Percentiles rank a stretch among this genome's conserved stretches.
Evolutionary conservation across 2,888 invertebrate species (phyloP).

Genomic region (Ennomos erosarius): DNA sequence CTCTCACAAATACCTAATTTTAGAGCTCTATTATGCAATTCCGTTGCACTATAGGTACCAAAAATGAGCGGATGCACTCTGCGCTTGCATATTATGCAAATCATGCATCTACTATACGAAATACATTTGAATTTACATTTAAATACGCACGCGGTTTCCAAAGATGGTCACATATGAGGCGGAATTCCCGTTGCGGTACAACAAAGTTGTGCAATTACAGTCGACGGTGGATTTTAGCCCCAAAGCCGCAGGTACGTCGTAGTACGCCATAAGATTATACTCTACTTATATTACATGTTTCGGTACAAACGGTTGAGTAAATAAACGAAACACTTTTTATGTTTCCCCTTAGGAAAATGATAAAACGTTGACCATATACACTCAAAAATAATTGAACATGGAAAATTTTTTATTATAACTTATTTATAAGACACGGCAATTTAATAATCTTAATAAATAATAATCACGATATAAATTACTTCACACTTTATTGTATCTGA

Average conservation of each 20-base stretch:
- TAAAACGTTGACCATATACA: too few relatives aligned
- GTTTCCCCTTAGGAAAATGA: too few relatives aligned
- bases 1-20: too few relatives aligned
- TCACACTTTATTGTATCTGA: too few relatives aligned
- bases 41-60: slow-evolving; percentile 21
- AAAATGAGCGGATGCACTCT: slow-evolving; percentile 38
- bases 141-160: slow-evolving; percentile 46
- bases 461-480: too few relatives aligned
- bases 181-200: slow-evolving; percentile 45
- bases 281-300: slow-evolving; percentile 3
- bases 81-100: slow-evolving; percentile 38
- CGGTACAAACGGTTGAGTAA: slow-evolving; percentile 2
- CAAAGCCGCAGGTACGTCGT: slow-evolving; percentile 48
- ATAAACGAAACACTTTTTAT: slow-evolving; percentile 1
- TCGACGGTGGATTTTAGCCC: slow-evolving; percentile 50
- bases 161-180: slow-evolving; percentile 46
- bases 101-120: slow-evolving; percentile 37
- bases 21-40: slow-evolving; percentile 12
- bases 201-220: slow-evolving; percentile 58
- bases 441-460: too few relatives aligned
- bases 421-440: too few relatives aligned
- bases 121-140: slow-evolving; percentile 43
- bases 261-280: too few relatives aligned
- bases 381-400: too few relatives aligned
- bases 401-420: too few relatives aligned